Base-by-base conservation (phyloP, 2,888 invertebrate species). In the Hirtodrosophila histrioides region DNA sequence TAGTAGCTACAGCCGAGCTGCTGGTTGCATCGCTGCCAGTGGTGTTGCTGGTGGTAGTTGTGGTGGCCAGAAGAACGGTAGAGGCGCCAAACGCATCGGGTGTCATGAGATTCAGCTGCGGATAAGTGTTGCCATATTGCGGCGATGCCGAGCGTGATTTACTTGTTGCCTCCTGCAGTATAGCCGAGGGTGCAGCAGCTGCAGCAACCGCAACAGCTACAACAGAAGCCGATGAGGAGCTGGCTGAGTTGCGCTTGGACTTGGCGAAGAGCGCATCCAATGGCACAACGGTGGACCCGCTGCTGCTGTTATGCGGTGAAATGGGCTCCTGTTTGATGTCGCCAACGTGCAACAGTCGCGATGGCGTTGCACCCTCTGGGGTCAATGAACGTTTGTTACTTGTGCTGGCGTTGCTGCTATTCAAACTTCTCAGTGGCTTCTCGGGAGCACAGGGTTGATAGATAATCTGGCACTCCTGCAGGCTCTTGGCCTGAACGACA, bases 401-500 rank as follows among this genome's bases (percentile, higher is more conserved):
- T 24, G 6, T 43, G 35, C 46, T 51, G n/a, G 45, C 62, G 3
- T 54, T 75, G 48, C 69, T 75, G 48, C 69, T 75, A 17, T 73
- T 83, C 0, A 86, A 66, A 35, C 75, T 89, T 23, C 86, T 84
- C 3, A 90, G 91, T 3, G 79, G 64, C 27, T 83, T 85, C 10
- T 90, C 89, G 4, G 79, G 61, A 3, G 89, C 81, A 7, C 93
- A 92, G 50, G 93, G 93, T 65, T 92, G 85, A 91, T 94, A 95
- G 4, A 94, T 93, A 45, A 97, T 95, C 51, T 94, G 93, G 76
- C 96, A 95, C 89, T 97, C 96, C 92, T 98, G 97, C 67, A 98
- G 93, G 3, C 97, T 96, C 92, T 97, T 97, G 29, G 97, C 96
- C 89, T 97, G 97, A 66, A 97, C 96, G 69, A 97, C 93, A 91